These are phyloP conservation scores for Portevinia maculata DNA, from an alignment of 2,888 invertebrate species.

Conservation along the genomic window DNA sequence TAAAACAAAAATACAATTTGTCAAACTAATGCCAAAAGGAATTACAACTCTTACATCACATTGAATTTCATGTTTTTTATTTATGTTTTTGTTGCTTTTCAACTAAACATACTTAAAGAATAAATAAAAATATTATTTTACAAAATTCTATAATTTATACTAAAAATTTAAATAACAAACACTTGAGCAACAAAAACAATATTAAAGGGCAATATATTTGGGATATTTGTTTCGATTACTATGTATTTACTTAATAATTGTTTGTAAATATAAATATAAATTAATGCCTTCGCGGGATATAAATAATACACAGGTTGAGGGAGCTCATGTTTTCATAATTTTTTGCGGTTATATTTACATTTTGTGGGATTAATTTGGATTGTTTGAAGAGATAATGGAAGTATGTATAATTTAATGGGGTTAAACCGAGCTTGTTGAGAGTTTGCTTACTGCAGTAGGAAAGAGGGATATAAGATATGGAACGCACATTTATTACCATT, in stretches of 20 bases:
- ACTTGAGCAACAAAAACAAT: constrained; percentile 19
- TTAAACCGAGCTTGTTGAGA: no score
- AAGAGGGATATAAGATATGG: background rate
- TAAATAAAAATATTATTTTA: constrained; percentile 51
- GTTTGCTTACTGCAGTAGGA: no score
- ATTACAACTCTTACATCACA: constrained; percentile 47
- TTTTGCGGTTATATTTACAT: constrained; percentile 7
- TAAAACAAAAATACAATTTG: constrained; percentile 37
- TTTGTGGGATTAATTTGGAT: constrained; percentile 18
- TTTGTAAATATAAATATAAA: constrained; percentile 25
- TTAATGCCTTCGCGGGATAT: constrained; percentile 64
- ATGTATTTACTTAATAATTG: constrained; percentile 9
- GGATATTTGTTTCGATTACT: constrained; percentile 46
- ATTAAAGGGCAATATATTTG: constrained; percentile 63
- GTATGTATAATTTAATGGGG: background rate
- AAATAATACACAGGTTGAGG: constrained; percentile 9
- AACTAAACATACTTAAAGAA: constrained; percentile 48
- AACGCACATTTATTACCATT: no score
- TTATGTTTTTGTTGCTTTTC: constrained; percentile 25
- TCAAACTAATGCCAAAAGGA: constrained; percentile 18
- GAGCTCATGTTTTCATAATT: constrained; percentile 33
- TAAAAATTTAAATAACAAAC: constrained; percentile 65
- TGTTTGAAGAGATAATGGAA: no score
- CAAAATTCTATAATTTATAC: constrained; percentile 39
- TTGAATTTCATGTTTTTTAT: constrained; percentile 14